phyloP scores from a whole-genome alignment of 2,888 invertebrate genomes.

The Synergus japonicus region DNA sequence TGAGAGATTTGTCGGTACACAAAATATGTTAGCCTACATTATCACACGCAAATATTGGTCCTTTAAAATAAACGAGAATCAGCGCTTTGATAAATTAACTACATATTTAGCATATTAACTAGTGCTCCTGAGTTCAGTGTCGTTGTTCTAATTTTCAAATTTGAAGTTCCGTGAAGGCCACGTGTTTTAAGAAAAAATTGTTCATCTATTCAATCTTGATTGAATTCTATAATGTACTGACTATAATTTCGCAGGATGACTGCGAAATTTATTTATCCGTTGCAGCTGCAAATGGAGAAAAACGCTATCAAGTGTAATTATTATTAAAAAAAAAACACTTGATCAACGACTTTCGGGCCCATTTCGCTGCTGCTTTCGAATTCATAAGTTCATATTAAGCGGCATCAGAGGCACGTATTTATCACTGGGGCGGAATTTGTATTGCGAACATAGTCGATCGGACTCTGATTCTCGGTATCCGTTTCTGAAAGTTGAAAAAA shows the following conservation, averaged over 20 bases:
- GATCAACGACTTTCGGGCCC: constrained; percentile 51
- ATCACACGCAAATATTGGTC: constrained; percentile 11
- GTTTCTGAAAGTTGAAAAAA: constrained; percentile 77
- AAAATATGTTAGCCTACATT: constrained; percentile 1
- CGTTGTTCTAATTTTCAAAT: neutral
- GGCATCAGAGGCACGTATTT: constrained; percentile 80
- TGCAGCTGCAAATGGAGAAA: constrained; percentile 8
- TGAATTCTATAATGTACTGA: neutral
- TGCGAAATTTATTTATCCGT: constrained; percentile 11
- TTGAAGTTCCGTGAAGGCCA: neutral
- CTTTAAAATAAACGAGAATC: neutral
- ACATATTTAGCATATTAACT: neutral
- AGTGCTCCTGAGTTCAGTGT: neutral
- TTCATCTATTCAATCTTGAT: neutral
- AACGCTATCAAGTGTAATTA: neutral
- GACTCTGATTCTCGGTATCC: constrained; percentile 81
- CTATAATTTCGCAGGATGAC: neutral
- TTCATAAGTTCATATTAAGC: constrained; percentile 74
- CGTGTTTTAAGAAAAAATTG: neutral
- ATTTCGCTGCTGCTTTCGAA: constrained; percentile 62
- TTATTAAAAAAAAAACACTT: constrained; percentile 1
- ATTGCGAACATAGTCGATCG: constrained; percentile 81
- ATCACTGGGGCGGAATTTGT: constrained; percentile 82
- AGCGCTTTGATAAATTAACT: neutral
- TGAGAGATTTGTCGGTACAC: neutral